These are phyloP conservation scores for Aspidiotus rigidus DNA, from an alignment of 2,888 invertebrate genomes.

Conservation along the genomic window DNA sequence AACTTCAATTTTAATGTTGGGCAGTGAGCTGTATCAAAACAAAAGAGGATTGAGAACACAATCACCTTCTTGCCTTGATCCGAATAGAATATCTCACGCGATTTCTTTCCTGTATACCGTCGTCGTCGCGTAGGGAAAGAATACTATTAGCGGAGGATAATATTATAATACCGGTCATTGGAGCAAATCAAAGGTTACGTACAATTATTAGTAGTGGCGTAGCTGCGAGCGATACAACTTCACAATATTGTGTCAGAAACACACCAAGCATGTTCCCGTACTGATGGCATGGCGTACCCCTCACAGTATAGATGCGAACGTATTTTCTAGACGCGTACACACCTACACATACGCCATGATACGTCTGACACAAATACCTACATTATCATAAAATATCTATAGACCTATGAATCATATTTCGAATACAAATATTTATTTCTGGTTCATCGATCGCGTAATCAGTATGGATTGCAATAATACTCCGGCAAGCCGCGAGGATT, in stretches of 20 bases:
- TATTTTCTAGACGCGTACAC: constrained; percentile 22
- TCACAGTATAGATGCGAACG: neutral
- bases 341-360: constrained; percentile 29
- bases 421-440: constrained; percentile 15
- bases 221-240: constrained; percentile 26
- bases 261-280: neutral
- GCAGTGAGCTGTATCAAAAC: too few relatives aligned
- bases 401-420: constrained; percentile 26
- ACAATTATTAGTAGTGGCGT: neutral
- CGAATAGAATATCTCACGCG: too few relatives aligned
- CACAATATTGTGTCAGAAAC: constrained; percentile 31
- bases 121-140: too few relatives aligned
- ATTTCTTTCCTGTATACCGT: too few relatives aligned
- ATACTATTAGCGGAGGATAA: too few relatives aligned
- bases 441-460: constrained; percentile 2
- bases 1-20: too few relatives aligned
- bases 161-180: neutral
- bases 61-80: too few relatives aligned
- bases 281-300: neutral
- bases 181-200: neutral
- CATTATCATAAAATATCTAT: constrained; percentile 30
- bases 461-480: neutral
- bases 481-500: neutral
- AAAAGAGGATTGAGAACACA: too few relatives aligned
- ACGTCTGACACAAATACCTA: constrained; percentile 33